Conservation (phyloP, 2,797 vertebrate species). For the Salarias fasciatus region DNA sequence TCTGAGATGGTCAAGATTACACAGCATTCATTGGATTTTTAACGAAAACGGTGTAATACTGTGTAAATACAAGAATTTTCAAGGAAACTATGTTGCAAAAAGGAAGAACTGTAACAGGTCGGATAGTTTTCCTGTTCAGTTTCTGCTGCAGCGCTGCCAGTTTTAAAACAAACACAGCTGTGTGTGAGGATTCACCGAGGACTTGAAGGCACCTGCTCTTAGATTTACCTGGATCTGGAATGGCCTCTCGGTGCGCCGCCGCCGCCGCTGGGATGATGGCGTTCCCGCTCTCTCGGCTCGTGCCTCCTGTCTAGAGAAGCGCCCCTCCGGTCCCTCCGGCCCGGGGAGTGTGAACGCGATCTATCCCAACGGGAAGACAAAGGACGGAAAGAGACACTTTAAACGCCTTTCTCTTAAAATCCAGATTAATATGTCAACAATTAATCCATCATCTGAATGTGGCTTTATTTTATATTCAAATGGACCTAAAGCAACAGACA, state of each 20-base stretch:
- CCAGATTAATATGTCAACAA: no score
- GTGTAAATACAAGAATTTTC: no score
- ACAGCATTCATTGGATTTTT: no score
- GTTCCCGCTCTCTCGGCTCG: conserved; percentile 83
- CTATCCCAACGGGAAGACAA: conserved; percentile 58
- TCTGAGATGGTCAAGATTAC: no score
- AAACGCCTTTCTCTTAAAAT: neutral
- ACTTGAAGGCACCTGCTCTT: conserved; percentile 23
- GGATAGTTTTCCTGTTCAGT: no score
- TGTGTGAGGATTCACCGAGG: neutral
- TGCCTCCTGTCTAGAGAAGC: conserved; percentile 85
- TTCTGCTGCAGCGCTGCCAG: neutral
- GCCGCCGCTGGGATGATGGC: conserved; percentile 86
- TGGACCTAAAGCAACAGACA: conserved; percentile 6
- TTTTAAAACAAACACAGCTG: conserved; percentile 12
- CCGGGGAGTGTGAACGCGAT: conserved; percentile 88
- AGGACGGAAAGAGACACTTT: conserved; percentile 1
- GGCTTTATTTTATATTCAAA: conserved; percentile 2
- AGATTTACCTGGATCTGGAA: conserved; percentile 87
- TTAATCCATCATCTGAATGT: neutral
- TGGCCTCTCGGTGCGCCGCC: conserved; percentile 82
- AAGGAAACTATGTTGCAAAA: no score
- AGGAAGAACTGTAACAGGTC: no score
- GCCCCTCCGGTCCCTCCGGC: conserved; percentile 84
- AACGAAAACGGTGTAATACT: no score